Conservation (phyloP, 2,113 vertebrate species). For the Caranx melampygus region DNA sequence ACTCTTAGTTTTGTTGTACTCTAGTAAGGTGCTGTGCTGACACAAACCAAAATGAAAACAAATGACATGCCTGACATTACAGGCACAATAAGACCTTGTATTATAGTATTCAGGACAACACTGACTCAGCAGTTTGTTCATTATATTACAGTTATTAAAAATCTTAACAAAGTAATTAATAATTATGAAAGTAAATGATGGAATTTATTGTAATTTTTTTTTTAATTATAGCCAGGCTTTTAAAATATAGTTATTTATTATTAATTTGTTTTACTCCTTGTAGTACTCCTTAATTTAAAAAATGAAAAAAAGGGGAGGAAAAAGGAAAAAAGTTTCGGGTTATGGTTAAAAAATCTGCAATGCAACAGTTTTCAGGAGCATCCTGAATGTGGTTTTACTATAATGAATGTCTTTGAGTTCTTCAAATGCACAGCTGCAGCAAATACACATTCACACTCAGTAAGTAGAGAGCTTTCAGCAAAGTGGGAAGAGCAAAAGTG, state of each 20-base stretch:
- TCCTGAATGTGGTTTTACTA: not conserved
- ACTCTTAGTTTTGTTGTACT: not conserved
- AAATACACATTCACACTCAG: not conserved
- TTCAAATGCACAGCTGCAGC: not conserved
- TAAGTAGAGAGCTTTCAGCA: conserved; percentile 5
- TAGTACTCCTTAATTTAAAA: not conserved
- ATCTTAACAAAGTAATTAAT: not conserved
- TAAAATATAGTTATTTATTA: not conserved
- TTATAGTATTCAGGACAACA: not conserved
- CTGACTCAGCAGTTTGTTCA: not conserved
- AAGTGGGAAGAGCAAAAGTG: conserved; percentile 5
- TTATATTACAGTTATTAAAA: not conserved
- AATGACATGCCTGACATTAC: not conserved
- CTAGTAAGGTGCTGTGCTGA: not conserved
- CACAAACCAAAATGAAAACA: not conserved
- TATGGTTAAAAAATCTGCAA: not conserved
- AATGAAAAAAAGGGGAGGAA: not conserved
- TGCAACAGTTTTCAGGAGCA: not conserved
- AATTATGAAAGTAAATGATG: not conserved
- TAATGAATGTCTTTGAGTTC: not conserved
- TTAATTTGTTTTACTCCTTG: not conserved
- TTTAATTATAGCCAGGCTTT: not conserved
- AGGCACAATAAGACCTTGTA: not conserved
- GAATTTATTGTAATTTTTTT: not conserved
- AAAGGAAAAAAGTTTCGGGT: not conserved